These are phyloP conservation scores for Mantis religiosa DNA, from an alignment of 2,888 invertebrate species.

Conservation along the genomic window DNA sequence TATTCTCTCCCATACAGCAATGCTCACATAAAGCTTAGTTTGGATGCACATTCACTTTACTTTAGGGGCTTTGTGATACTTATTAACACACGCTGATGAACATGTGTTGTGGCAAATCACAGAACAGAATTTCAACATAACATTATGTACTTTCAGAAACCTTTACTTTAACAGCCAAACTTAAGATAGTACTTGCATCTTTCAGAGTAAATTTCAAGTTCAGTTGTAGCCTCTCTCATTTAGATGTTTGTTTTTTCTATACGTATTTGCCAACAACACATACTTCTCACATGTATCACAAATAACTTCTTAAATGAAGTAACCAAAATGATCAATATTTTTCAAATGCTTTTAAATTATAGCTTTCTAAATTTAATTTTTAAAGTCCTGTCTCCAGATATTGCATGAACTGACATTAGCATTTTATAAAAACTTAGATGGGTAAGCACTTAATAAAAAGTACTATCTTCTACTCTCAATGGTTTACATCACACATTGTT, in stretches of 20 bases:
- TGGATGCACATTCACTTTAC: not conserved
- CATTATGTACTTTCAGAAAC: not conserved
- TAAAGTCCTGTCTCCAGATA: not conserved
- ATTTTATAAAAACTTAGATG: not conserved
- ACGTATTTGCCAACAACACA: not conserved
- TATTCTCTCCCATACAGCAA: not conserved
- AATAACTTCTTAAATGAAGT: not conserved
- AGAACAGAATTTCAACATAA: not conserved
- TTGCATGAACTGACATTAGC: not conserved
- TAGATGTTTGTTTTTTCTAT: not conserved
- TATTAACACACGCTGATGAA: not conserved
- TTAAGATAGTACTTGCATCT: not conserved
- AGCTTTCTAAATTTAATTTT: not conserved
- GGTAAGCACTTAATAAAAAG: not conserved
- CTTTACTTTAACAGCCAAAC: not conserved
- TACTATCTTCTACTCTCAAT: not conserved
- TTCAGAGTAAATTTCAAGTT: not conserved
- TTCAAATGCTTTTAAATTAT: not conserved
- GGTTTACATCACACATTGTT: not conserved
- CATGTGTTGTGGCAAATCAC: not conserved
- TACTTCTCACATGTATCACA: not conserved
- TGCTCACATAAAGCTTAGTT: not conserved
- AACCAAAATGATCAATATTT: not conserved
- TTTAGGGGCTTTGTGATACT: not conserved
- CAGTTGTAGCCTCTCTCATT: not conserved